phyloP scores from a whole-genome alignment of 2,113 vertebrate genomes.

The Echinops telfairi region DNA sequence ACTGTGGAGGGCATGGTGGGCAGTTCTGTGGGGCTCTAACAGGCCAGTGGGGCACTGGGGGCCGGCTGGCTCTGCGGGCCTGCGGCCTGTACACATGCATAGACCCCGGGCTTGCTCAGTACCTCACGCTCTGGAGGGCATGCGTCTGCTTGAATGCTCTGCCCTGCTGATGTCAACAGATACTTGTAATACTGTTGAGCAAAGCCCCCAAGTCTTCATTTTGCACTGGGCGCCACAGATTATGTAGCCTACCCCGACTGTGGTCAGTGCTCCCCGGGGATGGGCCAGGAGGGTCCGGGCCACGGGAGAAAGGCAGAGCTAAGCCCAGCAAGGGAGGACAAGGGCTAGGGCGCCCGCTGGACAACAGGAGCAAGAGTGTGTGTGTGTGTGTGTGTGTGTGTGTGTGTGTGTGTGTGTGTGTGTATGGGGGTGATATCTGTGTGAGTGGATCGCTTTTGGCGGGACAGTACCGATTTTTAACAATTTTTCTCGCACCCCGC shows the following conservation, averaged over 20 bases:
- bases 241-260: neutral
- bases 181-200: neutral
- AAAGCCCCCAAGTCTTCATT: neutral
- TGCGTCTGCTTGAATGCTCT: accelerated
- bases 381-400: too few species aligned
- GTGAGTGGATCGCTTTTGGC: too few species aligned
- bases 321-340: too few species aligned
- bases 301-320: too few species aligned
- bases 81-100: too few species aligned
- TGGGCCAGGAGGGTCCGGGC: neutral
- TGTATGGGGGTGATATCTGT: too few species aligned
- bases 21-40: too few species aligned
- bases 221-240: neutral
- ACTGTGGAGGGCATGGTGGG: accelerated
- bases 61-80: neutral
- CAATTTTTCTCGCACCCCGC: too few species aligned
- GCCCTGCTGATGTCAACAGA: neutral
- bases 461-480: too few species aligned
- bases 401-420: too few species aligned
- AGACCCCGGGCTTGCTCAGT: neutral
- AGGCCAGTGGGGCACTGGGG: accelerated
- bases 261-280: neutral
- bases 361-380: too few species aligned
- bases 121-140: neutral
- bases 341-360: too few species aligned